Evolutionary conservation across 1,140 invertebrate species (phyloP), one percentile per base, ranked within the genome.

Genomic region (Heliconius nattereri): DNA sequence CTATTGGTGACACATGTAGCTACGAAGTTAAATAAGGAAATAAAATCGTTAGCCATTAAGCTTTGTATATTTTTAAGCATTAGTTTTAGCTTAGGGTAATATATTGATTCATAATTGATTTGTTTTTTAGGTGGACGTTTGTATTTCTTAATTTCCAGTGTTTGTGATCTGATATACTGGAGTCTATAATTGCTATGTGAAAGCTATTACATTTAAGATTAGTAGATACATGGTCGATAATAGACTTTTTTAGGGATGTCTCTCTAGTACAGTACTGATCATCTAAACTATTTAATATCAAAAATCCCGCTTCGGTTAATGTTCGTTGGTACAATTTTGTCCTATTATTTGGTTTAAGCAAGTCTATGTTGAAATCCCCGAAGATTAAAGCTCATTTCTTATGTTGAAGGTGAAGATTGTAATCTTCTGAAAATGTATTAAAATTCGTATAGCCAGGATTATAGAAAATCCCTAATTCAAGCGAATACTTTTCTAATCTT

Each of bases 101-200:
- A 20, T 9, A 82, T 45, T 20, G 75, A 35, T 37, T 79, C 49
- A 71, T 82, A 82, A 57, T 76, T 40, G 35, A 79, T 74, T 70
- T 45, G 54, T 77, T 82, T 71, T 57, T 71, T 79, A 37, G 52
- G 73, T 29, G 71, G 71, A 26, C 72, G 40, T 19, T 70, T 23
- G 16, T 73, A 73, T 54, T 71, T 75, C 35, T 81, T 81, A 26
- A 78, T 66, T 54, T 75, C 75, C 3, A 78, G 54, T 78, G 37
- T 45, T 81, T 81, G 49, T 80, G 79, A 32, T 80, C 79, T n/a
- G 79, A 80, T 54, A 80, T 73, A 45, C 71, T 9, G 11, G 75
- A 78, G 7, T 81, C 79, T 40, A 81, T 49, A 16, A 81, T 35
- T 52, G 72, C 76, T 19, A 78, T 32, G 49, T 81, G 79, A 71